phyloP scores from a whole-genome alignment of 2,113 vertebrate species.

The Piprites chloris region DNA sequence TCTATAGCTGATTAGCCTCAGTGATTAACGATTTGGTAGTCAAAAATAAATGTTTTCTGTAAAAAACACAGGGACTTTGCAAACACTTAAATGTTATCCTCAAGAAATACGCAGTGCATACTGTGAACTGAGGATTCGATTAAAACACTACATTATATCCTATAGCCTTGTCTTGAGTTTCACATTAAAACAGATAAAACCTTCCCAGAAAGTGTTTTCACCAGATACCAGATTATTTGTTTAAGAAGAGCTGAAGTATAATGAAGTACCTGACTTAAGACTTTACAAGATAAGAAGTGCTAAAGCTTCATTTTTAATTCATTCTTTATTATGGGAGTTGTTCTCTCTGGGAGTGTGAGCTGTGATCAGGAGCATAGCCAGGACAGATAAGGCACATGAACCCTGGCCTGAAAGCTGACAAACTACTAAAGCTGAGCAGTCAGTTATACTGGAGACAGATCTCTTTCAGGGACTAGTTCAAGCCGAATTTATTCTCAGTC shows the following conservation, averaged over 20 bases:
- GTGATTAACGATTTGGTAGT: background rate
- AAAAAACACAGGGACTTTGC: background rate
- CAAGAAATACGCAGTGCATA: background rate
- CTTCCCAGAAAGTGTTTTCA: constrained; percentile 9
- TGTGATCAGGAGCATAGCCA: constrained; percentile 40
- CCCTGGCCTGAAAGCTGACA: constrained; percentile 12
- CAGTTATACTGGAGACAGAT: background rate
- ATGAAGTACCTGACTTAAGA: constrained; percentile 46
- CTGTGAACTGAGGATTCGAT: background rate
- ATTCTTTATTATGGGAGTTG: constrained; percentile 38
- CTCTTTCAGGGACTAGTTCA: background rate
- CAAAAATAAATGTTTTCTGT: background rate
- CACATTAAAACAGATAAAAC: background rate
- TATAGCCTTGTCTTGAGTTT: background rate
- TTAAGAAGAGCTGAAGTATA: constrained; percentile 30
- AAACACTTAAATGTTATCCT: background rate
- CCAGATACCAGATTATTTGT: background rate
- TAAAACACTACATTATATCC: background rate
- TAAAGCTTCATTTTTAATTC: constrained; percentile 59
- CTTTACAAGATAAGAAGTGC: constrained; percentile 38
- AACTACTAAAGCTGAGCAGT: background rate
- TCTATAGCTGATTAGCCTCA: background rate
- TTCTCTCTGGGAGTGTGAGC: constrained; percentile 16
- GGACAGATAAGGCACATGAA: constrained; percentile 27
- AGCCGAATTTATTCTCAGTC: constrained; percentile 25